phyloP scores from a whole-genome alignment of 2,888 invertebrate genomes.

The Stenurella melanura region DNA sequence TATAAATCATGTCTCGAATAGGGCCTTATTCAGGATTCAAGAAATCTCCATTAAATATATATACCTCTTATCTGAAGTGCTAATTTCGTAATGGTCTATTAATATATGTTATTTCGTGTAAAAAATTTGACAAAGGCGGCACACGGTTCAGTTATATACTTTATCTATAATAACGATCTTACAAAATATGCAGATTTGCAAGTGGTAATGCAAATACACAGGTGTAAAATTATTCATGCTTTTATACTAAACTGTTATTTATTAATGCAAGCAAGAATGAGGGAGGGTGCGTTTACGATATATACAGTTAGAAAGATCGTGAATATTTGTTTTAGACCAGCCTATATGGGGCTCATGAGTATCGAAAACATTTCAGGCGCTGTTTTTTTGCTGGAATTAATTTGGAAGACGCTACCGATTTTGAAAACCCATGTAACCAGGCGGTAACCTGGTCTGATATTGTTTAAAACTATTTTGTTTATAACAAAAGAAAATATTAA shows the following conservation, averaged over 20 bases:
- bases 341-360: no score
- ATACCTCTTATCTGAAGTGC: background rate
- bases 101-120: background rate
- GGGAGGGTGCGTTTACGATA: no score
- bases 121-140: background rate
- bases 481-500: no score
- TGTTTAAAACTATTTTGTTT: no score
- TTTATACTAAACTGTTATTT: background rate
- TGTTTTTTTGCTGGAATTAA: no score
- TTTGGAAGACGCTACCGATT: no score
- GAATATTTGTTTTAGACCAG: no score
- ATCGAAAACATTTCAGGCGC: no score
- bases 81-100: background rate
- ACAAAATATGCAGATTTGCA: background rate
- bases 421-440: no score
- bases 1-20: background rate
- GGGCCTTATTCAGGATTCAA: background rate
- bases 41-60: background rate
- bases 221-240: background rate
- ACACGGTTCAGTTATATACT: background rate
- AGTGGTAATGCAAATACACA: background rate
- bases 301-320: no score
- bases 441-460: no score
- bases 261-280: background rate
- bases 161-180: background rate